Conservation (phyloP, 2,888 invertebrate species). For the Elaeidobius kamerunicus region DNA sequence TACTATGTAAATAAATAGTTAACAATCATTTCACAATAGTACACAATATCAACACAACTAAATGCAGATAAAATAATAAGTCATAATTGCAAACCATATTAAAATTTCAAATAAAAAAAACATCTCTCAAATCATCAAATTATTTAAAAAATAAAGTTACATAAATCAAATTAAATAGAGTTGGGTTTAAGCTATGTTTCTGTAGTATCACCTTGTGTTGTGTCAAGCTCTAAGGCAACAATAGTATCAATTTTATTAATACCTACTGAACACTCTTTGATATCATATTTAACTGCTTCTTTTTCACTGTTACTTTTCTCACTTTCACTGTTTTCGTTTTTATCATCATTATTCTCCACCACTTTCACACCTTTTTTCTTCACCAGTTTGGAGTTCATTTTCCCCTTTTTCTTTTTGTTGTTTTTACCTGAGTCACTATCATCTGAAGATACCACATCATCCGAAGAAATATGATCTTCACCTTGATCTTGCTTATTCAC, state of each 20-base stretch:
- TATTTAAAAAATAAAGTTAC: no score
- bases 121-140: no score
- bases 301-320: neutral
- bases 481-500: conserved; percentile 36
- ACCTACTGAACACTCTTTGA: neutral
- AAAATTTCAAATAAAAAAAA: no score
- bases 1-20: no score
- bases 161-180: no score
- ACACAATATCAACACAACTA: no score
- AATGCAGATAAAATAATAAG: no score
- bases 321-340: neutral
- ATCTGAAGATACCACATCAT: conserved; percentile 33
- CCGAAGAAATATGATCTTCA: conserved; percentile 31
- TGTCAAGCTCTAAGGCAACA: no score
- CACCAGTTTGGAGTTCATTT: neutral
- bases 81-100: no score
- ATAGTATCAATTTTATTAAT: neutral
- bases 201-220: no score
- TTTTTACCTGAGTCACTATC: conserved; percentile 30
- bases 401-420: conserved; percentile 28
- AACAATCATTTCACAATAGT: no score
- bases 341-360: neutral
- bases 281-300: neutral
- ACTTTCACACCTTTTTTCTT: neutral
- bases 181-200: no score